Conservation (phyloP, 2,797 vertebrate genomes). For the Macroramphosus scolopax region DNA sequence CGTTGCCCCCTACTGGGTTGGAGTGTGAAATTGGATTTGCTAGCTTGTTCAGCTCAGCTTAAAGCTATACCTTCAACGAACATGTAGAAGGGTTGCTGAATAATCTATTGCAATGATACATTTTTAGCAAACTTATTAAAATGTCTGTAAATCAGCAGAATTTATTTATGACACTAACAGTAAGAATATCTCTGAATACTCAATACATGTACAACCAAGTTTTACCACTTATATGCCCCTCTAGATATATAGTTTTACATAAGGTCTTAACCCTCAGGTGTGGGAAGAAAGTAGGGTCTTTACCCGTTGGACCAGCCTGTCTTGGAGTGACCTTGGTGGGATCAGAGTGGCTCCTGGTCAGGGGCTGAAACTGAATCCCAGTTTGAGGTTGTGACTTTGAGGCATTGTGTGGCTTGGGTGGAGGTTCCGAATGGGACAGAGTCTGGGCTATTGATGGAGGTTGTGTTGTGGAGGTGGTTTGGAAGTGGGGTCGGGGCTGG, state of each 20-base stretch:
- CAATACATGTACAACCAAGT: background rate
- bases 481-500: constrained; percentile 3
- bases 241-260: constrained; percentile 41
- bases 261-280: constrained; percentile 22
- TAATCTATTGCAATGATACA: background rate
- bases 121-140: constrained; percentile 1
- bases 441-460: constrained; percentile 12
- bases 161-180: too few species aligned
- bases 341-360: constrained; percentile 53
- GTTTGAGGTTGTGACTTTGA: constrained; percentile 34
- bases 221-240: constrained; percentile 34
- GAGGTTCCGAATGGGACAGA: constrained; percentile 19
- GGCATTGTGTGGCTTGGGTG: constrained; percentile 14
- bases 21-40: too few species aligned
- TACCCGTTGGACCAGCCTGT: constrained; percentile 64
- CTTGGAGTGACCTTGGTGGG: constrained; percentile 52
- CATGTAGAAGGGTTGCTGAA: background rate
- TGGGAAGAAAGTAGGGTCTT: constrained; percentile 56
- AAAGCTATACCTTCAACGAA: too few species aligned
- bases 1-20: too few species aligned
- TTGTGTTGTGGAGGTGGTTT: constrained; percentile 8
- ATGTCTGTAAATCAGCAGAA: too few species aligned
- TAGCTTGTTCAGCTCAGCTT: too few species aligned
- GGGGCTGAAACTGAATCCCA: constrained; percentile 39
- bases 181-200: too few species aligned